Evolutionary conservation across 2,113 vertebrate species (phyloP).

Genomic region (Turdus rufiventris): DNA sequence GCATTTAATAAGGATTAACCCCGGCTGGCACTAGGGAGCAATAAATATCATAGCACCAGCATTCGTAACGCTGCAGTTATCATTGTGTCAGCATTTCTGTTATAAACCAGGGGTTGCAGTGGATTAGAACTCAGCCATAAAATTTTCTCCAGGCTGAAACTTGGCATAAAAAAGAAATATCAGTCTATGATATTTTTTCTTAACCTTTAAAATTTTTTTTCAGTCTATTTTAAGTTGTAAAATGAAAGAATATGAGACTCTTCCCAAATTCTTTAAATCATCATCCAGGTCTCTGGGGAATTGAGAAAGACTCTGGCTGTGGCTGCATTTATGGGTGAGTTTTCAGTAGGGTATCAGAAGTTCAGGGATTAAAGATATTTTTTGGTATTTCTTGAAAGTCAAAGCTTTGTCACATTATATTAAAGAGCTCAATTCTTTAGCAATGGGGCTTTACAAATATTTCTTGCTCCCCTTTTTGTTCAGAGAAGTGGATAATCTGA

Average conservation of each 20-base stretch:
- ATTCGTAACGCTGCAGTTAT: slow-evolving; percentile 63
- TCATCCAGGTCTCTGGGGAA: neutral
- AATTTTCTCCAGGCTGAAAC: slow-evolving; percentile 76
- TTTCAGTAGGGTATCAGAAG: slow-evolving; percentile 40
- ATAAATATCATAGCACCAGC: slow-evolving; percentile 68
- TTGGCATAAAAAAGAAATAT: slow-evolving; percentile 70
- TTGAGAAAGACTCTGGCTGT: slow-evolving; percentile 9
- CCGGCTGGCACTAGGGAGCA: slow-evolving; percentile 67
- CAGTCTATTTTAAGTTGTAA: slow-evolving; percentile 47
- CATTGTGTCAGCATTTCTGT: slow-evolving; percentile 74
- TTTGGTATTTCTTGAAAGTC: slow-evolving; percentile 28
- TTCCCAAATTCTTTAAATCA: slow-evolving; percentile 24
- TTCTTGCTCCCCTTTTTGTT: neutral
- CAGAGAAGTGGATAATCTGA: neutral
- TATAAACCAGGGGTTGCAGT: slow-evolving; percentile 73
- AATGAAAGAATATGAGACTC: slow-evolving; percentile 45
- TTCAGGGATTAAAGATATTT: slow-evolving; percentile 21
- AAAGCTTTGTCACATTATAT: neutral
- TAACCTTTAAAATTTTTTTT: neutral
- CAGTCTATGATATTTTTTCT: slow-evolving; percentile 14
- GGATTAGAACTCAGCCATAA: slow-evolving; percentile 76
- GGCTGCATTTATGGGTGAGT: neutral
- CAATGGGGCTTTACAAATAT: neutral
- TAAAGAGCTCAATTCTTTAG: slow-evolving; percentile 12
- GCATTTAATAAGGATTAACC: slow-evolving; percentile 72